Base-by-base conservation (phyloP, 2,888 invertebrate genomes). In the Plutella xylostella region DNA sequence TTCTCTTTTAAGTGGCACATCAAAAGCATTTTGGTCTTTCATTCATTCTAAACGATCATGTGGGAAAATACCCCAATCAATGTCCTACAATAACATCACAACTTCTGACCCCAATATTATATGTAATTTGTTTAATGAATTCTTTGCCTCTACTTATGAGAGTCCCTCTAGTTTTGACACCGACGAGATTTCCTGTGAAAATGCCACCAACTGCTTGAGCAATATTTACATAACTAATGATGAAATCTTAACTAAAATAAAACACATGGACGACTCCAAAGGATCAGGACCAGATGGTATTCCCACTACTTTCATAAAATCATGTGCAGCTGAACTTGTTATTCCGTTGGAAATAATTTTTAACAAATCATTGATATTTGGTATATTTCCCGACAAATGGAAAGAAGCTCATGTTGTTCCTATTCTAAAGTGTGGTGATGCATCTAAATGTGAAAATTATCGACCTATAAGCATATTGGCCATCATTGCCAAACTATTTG, bases 381-480 rank as follows among this genome's bases (percentile, higher is more conserved):
- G 51, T 9, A 11, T 44, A 2, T 51, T 49, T 31, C 48, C 49
- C 1, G 15, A 19, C 2, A 14, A 35, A 4, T 52, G 51, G 51
- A 52, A 48, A 34, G 19, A 3, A 4, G 51, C 48, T 3, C 20
- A 42, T 19, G 15, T 52, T 14, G 43, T 44, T 1, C 49, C 52
- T 1, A 46, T 51, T 14, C 33, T 31, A 12, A 52, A 52, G 30
- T 41, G 33, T 6, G 50, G 49, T n/a, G 47, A 45, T 17, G 7
- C 11, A 6, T 22, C 4, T 11, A 12, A 44, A 5, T 46, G 47
- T 11, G 2, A n/a, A 12, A 49, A 48, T 19, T 49, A 50, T 19
- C 45, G 51, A 19, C 50, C 50, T 7, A 47, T 51, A n/a, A 49
- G 50, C 3, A 48, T 50, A 11, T 28, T 51, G 4, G 45, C 46